phyloP scores from a whole-genome alignment of 2,888 invertebrate genomes.

The Carterocephalus palaemon region DNA sequence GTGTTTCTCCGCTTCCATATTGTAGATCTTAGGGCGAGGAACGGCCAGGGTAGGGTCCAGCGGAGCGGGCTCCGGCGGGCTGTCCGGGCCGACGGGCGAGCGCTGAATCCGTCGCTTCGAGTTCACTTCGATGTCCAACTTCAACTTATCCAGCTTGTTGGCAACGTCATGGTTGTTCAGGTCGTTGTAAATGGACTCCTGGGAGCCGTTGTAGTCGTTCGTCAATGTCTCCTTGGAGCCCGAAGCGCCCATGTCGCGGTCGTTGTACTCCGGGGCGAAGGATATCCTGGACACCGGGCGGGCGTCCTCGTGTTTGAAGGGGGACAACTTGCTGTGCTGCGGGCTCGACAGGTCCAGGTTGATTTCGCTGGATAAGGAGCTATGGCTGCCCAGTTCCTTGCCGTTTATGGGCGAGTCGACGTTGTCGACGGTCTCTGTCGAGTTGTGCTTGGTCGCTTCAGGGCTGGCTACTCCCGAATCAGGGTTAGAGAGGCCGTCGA shows the following conservation, averaged over 20 bases:
- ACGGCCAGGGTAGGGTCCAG: conserved; percentile 43
- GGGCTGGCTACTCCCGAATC: conserved; percentile 79
- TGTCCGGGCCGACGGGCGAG: conserved; percentile 45
- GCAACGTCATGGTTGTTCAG: conserved; percentile 48
- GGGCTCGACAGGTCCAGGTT: conserved; percentile 78
- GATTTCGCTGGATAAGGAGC: conserved; percentile 77
- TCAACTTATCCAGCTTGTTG: conserved; percentile 54
- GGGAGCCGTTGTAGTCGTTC: conserved; percentile 55
- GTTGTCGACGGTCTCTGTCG: conserved; percentile 72
- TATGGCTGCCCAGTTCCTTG: conserved; percentile 67
- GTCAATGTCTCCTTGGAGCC: conserved; percentile 60
- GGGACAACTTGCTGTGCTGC: conserved; percentile 56
- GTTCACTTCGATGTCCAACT: conserved; percentile 50
- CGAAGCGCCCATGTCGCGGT: conserved; percentile 64
- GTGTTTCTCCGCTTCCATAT: conserved; percentile 52
- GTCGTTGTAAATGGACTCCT: conserved; percentile 41
- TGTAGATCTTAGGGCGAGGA: conserved; percentile 49
- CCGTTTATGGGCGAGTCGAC: conserved; percentile 68
- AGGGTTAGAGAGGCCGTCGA: conserved; percentile 69
- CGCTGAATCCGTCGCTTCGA: conserved; percentile 47
- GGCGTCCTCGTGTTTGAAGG: conserved; percentile 58
- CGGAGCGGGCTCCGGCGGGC: conserved; percentile 40
- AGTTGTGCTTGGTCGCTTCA: conserved; percentile 77
- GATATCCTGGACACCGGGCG: conserved; percentile 57
- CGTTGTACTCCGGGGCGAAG: conserved; percentile 62